These are phyloP conservation scores for Phaedon cochleariae DNA, from an alignment of 2,888 invertebrate species.

Conservation along the genomic window DNA sequence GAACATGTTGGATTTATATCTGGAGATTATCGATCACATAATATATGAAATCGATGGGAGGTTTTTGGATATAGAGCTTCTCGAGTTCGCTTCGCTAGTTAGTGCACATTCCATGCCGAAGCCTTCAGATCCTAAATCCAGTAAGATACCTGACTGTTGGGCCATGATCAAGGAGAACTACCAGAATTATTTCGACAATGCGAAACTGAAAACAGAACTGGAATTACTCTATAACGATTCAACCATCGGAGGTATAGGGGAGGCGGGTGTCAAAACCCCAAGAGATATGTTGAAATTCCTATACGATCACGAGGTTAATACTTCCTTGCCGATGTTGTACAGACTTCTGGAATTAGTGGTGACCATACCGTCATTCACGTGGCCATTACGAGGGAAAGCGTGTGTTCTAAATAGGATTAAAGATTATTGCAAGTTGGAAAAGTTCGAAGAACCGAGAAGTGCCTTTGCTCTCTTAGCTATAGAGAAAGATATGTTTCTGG, in stretches of 20 bases:
- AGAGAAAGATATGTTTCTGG: conserved; percentile 21
- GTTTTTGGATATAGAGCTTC: conserved; percentile 23
- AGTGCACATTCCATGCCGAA: background rate
- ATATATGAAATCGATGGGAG: conserved; percentile 21
- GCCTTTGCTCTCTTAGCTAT: conserved; percentile 20
- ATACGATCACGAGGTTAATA: conserved; percentile 15
- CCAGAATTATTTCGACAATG: conserved; percentile 15
- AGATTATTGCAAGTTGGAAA: conserved; percentile 13
- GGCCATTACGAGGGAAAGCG: conserved; percentile 14
- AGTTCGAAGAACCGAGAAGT: conserved; percentile 23
- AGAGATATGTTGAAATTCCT: conserved; percentile 24
- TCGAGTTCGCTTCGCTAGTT: conserved; percentile 22
- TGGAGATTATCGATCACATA: conserved; percentile 19
- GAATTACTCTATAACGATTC: conserved; percentile 25
- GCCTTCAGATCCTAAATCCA: background rate
- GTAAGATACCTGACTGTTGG: conserved; percentile 7
- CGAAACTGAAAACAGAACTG: conserved; percentile 18
- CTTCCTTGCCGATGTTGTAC: conserved; percentile 20
- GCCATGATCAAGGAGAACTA: conserved; percentile 22
- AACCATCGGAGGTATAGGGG: conserved; percentile 17
- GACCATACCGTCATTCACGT: conserved; percentile 16
- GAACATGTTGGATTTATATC: conserved; percentile 13
- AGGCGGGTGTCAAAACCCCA: background rate
- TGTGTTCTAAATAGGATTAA: conserved; percentile 23
- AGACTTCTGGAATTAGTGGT: conserved; percentile 23